A percentile compares a stretch with the other conserved stretches of the same genome.
These are phyloP conservation scores for Camelus dromedarius DNA, from an alignment of 2,113 vertebrate genomes.

Conservation along the genomic window DNA sequence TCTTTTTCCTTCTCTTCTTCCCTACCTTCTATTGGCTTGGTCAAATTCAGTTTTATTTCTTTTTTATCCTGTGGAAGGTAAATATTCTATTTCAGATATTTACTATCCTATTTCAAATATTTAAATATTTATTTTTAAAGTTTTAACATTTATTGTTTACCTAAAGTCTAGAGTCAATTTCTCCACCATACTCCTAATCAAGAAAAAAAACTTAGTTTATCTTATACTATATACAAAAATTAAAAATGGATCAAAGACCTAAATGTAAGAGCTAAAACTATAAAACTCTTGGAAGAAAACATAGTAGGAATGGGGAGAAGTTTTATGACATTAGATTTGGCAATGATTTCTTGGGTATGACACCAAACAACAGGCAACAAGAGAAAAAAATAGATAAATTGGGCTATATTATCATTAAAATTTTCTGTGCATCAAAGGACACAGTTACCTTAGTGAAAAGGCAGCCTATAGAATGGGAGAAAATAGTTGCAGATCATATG, in stretches of 20 bases:
- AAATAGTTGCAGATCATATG: neutral
- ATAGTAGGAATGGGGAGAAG: neutral
- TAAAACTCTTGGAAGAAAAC: neutral
- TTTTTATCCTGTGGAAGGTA: neutral
- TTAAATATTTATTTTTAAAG: neutral
- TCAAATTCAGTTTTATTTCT: neutral
- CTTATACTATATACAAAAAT: neutral
- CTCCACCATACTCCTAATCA: neutral
- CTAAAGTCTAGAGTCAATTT: neutral
- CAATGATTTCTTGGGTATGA: neutral
- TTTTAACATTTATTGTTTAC: neutral
- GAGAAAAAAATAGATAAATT: neutral
- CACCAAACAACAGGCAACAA: neutral
- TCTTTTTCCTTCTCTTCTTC: neutral
- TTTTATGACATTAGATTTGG: neutral
- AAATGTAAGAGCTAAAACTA: neutral
- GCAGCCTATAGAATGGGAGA: neutral
- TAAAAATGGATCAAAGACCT: neutral
- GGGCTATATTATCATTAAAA: neutral
- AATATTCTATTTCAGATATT: constrained; percentile 5
- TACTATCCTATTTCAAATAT: constrained; percentile 9
- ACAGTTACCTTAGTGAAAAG: neutral
- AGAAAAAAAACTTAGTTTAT: neutral
- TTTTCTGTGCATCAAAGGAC: neutral
- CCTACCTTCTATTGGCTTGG: neutral